These are phyloP conservation scores for Mythimna albipuncta DNA, from an alignment of 2,888 invertebrate genomes.

Conservation along the genomic window DNA sequence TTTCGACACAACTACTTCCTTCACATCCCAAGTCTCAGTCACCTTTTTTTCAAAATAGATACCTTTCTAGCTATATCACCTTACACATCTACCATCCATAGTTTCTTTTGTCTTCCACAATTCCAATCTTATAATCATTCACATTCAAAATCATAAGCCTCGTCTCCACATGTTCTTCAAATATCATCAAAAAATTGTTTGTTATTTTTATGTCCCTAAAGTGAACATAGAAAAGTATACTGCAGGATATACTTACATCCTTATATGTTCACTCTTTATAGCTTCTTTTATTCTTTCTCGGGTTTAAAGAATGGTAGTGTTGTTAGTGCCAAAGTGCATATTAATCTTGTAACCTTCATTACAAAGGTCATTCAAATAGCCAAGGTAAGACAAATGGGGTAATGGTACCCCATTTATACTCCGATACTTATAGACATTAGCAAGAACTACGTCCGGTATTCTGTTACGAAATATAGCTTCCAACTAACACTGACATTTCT, in stretches of 20 bases:
- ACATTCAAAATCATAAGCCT: neutral
- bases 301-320: neutral
- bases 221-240: no score
- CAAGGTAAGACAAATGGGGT: slow-evolving; percentile 2
- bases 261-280: neutral
- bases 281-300: neutral
- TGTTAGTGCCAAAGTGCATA: neutral
- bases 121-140: neutral
- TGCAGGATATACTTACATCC: neutral
- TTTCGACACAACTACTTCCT: no score
- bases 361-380: slow-evolving; percentile 12
- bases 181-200: no score
- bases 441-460: slow-evolving; percentile 20
- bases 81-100: neutral
- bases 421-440: slow-evolving; percentile 10
- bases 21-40: neutral
- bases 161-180: neutral
- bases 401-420: slow-evolving; percentile 7
- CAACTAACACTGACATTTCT: slow-evolving; percentile 8
- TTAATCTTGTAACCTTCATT: slow-evolving; percentile 19
- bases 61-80: neutral
- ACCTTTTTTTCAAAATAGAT: neutral
- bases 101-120: neutral
- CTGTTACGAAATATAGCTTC: slow-evolving; percentile 10
- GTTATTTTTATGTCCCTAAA: no score